Percentiles rank a stretch among this genome's conserved stretches.
phyloP scores from a whole-genome alignment of 2,888 invertebrate genomes.

The Conomelus anceps region DNA sequence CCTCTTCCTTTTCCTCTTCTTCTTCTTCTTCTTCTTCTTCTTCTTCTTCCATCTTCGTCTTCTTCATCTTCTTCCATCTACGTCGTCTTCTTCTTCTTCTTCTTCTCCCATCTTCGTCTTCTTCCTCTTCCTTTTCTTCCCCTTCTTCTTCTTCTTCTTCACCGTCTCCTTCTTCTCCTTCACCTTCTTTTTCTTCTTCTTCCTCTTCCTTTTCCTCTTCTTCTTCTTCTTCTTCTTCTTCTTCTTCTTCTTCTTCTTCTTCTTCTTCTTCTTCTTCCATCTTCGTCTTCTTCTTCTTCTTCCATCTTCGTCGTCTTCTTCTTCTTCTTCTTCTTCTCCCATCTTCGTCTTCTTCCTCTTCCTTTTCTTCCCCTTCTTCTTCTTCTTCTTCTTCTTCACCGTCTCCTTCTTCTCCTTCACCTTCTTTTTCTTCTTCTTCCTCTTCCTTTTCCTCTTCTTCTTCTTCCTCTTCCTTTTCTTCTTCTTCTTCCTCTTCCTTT shows the following conservation, averaged over 20 bases:
- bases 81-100: background rate
- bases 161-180: background rate
- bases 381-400: background rate
- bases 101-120: background rate
- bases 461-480: conserved; percentile 3
- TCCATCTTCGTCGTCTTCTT: background rate
- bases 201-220: background rate
- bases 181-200: background rate
- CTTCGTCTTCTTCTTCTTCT: background rate
- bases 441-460: background rate
- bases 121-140: background rate
- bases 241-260: background rate
- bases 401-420: background rate
- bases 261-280: background rate
- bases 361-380: background rate
- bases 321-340: background rate
- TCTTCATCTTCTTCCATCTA: background rate
- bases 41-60: background rate
- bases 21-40: background rate
- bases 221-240: background rate
- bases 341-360: background rate
- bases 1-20: no score
- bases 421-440: background rate
- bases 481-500: background rate
- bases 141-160: background rate